phyloP scores from a whole-genome alignment of 1,140 invertebrate species.

The Oncopodura yosiiana region DNA sequence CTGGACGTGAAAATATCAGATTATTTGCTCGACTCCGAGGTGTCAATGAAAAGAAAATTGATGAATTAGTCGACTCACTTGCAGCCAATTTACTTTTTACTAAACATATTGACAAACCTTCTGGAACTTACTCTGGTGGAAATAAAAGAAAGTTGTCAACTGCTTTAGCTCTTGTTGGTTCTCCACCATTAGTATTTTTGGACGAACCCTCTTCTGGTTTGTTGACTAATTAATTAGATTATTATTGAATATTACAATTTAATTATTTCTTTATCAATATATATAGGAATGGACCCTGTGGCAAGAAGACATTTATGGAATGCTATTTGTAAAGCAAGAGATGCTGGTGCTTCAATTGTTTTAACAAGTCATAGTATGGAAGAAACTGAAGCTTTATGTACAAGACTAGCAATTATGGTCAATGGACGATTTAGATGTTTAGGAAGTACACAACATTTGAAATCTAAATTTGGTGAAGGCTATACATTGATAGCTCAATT shows the following conservation, averaged over 20 bases:
- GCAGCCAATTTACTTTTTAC: slow-evolving; percentile 39
- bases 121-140: slow-evolving; percentile 46
- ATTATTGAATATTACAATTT: neutral
- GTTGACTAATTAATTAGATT: neutral
- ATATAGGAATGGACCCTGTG: slow-evolving; percentile 42
- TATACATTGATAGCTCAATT: slow-evolving; percentile 56
- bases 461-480: slow-evolving; percentile 63
- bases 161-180: slow-evolving; percentile 52
- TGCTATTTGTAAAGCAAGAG: slow-evolving; percentile 23
- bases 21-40: slow-evolving; percentile 68
- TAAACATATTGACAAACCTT: slow-evolving; percentile 43
- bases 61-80: slow-evolving; percentile 38
- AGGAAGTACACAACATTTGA: slow-evolving; percentile 59
- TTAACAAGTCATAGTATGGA: slow-evolving; percentile 58
- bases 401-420: slow-evolving; percentile 51
- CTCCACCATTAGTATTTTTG: slow-evolving; percentile 53
- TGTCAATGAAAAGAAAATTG: slow-evolving; percentile 42
- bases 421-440: slow-evolving; percentile 54
- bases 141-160: slow-evolving; percentile 55
- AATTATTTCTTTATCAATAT: neutral
- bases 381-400: slow-evolving; percentile 71
- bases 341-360: slow-evolving; percentile 31
- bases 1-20: slow-evolving; percentile 62
- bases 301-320: slow-evolving; percentile 36
- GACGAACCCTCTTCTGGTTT: slow-evolving; percentile 48